These are phyloP conservation scores for Butastur rufipennis DNA, from an alignment of 2,113 vertebrate genomes.

Conservation along the genomic window DNA sequence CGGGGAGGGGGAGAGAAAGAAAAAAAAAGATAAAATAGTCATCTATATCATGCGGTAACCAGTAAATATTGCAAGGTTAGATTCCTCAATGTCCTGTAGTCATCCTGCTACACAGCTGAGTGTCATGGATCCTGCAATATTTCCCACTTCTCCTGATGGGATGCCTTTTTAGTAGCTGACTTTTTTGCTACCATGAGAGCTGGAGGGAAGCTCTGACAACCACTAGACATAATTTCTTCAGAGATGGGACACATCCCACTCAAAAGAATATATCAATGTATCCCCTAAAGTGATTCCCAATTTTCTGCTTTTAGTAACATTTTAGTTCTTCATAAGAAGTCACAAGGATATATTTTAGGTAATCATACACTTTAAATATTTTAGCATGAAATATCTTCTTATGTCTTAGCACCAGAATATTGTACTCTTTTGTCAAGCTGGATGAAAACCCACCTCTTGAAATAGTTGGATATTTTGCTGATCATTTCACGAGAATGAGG, in stretches of 20 bases:
- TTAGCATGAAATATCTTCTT: background rate
- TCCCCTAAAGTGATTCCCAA: background rate
- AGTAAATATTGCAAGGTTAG: background rate
- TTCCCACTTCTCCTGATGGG: background rate
- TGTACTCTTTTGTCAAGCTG: background rate
- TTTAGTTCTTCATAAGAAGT: background rate
- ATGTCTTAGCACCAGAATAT: background rate
- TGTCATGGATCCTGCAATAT: background rate
- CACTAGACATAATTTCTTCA: background rate
- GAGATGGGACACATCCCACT: background rate
- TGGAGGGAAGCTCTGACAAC: background rate
- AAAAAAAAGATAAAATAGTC: fast-evolving
- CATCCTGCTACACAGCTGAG: background rate
- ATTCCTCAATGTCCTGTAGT: background rate
- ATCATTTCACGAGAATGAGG: background rate
- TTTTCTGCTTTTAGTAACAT: background rate
- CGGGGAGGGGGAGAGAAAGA: too few relatives aligned
- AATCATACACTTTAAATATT: background rate
- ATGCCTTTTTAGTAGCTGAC: background rate
- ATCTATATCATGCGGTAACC: background rate
- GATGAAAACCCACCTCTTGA: background rate
- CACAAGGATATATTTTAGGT: background rate
- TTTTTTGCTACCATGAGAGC: background rate
- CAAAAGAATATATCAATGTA: background rate
- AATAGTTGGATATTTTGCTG: background rate